Evolutionary conservation across 2,888 invertebrate genomes (phyloP), one percentile per base, ranked within the genome.

Genomic region (Chydorus sphaericus): DNA sequence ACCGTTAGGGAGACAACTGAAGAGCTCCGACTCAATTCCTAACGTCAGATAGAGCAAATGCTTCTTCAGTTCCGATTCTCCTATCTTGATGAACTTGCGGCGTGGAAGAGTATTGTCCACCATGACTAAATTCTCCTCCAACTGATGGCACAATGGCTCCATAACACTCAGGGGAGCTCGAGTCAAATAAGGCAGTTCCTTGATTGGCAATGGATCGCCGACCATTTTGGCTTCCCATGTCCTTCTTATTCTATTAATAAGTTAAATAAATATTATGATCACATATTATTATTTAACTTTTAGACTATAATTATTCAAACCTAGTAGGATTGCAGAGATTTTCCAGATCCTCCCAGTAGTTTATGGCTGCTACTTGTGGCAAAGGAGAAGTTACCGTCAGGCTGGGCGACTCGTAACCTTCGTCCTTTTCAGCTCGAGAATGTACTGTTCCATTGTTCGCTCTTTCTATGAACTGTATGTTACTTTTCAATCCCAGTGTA

Each of bases 321-420:
- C 52, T 20, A 16, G 36, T 18, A 2, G 52, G 6, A 11, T 50
- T 20, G 10, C 29, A 30, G 4, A 50, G 18, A 31, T 50, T 16
- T 29, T 50, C 50, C 3, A 30, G 4, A 11, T 50, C 20, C 30
- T 50, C 31, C 50, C 31, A 29, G 11, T 18, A 50, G 29, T 50
- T 50, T 1, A n/a, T 7, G 29, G n/a, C n/a, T 30, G 10, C 50
- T 4, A 16, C 16, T 2, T 28, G 18, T n/a, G 7, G 6, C 30
- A 16, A 14, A n/a, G 31, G 29, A 50, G 18, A 29, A 20, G 52
- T 31, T 20, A 16, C 20, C 8, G 7, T 39, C 7, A 39, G 18
- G 16, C 16, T 39, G 6, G 44, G 44, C n/a, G 52, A 52, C 26
- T 36, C 52, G 26, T 52, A 52, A 10, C 52, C 52, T 20, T 52